These are phyloP conservation scores for Philereme vetulata DNA, from an alignment of 2,888 invertebrate species.

Conservation along the genomic window DNA sequence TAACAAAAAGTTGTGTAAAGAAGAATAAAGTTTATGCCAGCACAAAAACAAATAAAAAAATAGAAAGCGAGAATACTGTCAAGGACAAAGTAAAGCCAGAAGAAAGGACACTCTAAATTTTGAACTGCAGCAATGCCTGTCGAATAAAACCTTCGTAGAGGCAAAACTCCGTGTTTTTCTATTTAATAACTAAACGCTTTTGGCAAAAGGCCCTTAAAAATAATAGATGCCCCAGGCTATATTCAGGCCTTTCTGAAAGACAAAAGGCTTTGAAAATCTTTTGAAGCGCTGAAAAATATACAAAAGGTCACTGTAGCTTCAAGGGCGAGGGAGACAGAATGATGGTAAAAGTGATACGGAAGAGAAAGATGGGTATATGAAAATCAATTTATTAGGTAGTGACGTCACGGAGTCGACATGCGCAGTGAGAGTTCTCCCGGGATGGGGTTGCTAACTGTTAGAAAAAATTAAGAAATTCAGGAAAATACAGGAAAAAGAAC, in stretches of 20 bases:
- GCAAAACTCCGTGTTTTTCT: slow-evolving; percentile 23
- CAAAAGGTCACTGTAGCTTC: slow-evolving; percentile 78
- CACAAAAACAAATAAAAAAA: neutral
- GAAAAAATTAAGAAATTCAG: slow-evolving; percentile 36
- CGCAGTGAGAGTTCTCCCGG: slow-evolving; percentile 68
- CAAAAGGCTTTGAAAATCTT: slow-evolving; percentile 75
- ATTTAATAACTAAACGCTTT: slow-evolving; percentile 31
- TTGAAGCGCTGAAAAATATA: slow-evolving; percentile 73
- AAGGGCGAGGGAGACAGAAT: slow-evolving; percentile 60
- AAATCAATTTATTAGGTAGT: slow-evolving; percentile 84
- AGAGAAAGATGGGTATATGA: slow-evolving; percentile 67
- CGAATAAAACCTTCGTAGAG: slow-evolving; percentile 22
- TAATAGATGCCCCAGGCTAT: slow-evolving; percentile 56
- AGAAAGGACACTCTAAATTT: slow-evolving; percentile 33
- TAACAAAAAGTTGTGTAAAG: neutral
- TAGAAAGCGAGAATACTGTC: slow-evolving; percentile 14
- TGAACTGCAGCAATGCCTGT: slow-evolving; percentile 32
- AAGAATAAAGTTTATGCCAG: neutral
- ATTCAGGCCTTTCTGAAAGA: slow-evolving; percentile 68
- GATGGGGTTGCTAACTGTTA: slow-evolving; percentile 61
- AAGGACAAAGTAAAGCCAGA: slow-evolving; percentile 24
- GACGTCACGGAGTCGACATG: slow-evolving; percentile 80
- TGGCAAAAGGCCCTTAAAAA: slow-evolving; percentile 51
- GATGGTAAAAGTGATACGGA: slow-evolving; percentile 39
- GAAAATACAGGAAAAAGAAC: slow-evolving; percentile 1